Evolutionary conservation across 2,888 invertebrate species (phyloP).

Genomic region (Xestobium rufovillosum): DNA sequence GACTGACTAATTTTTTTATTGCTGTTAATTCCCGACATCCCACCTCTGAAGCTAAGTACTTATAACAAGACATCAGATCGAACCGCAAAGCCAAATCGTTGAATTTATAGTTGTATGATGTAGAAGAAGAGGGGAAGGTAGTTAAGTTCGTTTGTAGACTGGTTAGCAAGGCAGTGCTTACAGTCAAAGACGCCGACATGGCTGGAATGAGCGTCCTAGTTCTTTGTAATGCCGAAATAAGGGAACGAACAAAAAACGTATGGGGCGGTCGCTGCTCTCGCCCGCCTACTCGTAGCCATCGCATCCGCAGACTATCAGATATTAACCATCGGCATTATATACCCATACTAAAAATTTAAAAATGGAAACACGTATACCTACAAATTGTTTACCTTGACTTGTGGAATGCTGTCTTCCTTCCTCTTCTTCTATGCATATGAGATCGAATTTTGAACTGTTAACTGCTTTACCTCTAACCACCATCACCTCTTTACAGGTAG

Average conservation of each 20-base stretch:
- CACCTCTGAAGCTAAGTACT: too few species aligned
- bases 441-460: too few species aligned
- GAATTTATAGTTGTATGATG: conserved; percentile 5
- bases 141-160: conserved; percentile 24
- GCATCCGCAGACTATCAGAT: conserved; percentile 17
- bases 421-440: too few species aligned
- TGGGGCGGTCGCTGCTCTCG: conserved; percentile 34
- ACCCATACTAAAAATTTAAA: too few species aligned
- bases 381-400: too few species aligned
- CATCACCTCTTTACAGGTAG: too few species aligned
- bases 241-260: conserved; percentile 35
- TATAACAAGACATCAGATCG: too few species aligned
- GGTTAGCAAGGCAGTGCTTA: conserved; percentile 25
- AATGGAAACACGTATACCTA: too few species aligned
- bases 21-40: not conserved
- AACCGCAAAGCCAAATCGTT: not conserved
- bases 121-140: conserved; percentile 10
- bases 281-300: conserved; percentile 35
- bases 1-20: conserved; percentile 4
- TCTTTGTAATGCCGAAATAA: conserved; percentile 38
- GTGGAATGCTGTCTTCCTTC: too few species aligned
- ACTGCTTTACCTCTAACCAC: too few species aligned
- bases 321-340: not conserved
- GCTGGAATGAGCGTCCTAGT: conserved; percentile 30
- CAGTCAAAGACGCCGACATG: conserved; percentile 34